Conservation (phyloP, 2,113 vertebrate species). For the Scatophagus argus region DNA sequence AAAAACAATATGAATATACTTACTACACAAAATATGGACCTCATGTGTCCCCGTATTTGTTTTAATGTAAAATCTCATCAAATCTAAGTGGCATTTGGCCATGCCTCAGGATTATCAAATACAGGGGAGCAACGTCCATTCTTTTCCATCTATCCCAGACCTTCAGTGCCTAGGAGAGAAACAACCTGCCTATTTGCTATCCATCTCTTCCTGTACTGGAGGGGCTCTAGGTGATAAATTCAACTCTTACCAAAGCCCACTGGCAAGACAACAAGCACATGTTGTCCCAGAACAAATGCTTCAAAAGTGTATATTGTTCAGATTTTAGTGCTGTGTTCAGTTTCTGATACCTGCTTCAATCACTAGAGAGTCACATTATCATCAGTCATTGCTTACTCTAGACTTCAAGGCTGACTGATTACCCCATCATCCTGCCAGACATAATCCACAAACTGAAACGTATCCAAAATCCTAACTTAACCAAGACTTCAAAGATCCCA, state of each 20-base stretch:
- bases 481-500: conserved; percentile 2
- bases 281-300: conserved; percentile 72
- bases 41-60: not conserved
- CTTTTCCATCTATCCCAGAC: conserved; percentile 51
- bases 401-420: conserved; percentile 61
- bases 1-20: not conserved
- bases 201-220: conserved; percentile 69
- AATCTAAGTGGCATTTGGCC: conserved; percentile 3
- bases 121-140: conserved; percentile 51
- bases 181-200: conserved; percentile 60
- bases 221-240: conserved; percentile 72
- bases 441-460: conserved; percentile 36
- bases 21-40: not conserved
- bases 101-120: conserved; percentile 46
- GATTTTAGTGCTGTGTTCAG: conserved; percentile 62
- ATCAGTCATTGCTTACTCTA: conserved; percentile 52
- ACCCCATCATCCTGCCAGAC: conserved; percentile 46
- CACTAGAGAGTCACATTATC: conserved; percentile 57
- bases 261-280: conserved; percentile 75
- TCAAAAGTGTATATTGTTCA: conserved; percentile 70
- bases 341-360: conserved; percentile 61
- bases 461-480: conserved; percentile 18
- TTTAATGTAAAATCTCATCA: conserved; percentile 1
- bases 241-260: conserved; percentile 65
- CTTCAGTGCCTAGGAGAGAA: conserved; percentile 57